Evolutionary conservation across 2,888 invertebrate genomes (phyloP), one percentile per base, ranked within the genome.

Genomic region (Ornithoptera priamus): DNA sequence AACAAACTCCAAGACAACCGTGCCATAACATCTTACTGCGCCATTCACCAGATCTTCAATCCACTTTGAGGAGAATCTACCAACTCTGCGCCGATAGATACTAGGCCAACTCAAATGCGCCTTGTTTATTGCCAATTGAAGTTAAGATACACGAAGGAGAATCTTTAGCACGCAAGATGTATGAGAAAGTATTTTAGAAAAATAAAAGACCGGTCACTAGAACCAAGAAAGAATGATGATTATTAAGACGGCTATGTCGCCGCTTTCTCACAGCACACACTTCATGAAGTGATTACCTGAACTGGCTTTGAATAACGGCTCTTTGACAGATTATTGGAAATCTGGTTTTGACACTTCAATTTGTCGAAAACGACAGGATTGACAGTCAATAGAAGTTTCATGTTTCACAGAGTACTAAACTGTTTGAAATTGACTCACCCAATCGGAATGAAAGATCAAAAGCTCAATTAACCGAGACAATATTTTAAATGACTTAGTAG

Each of bases 261-360:
- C 57, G 20, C 20, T 57, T 57, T 20, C 22, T 20, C 18, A 57
- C 10, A n/a, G 8, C 56, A 20, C 24, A 46, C 30, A 58, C 15
- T 63, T 24, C 56, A 56, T n/a, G 36, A 50, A 63, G 56, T 64
- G 20, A 39, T 70, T 66, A 70, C 70, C 70, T 66, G 53, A 63
- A 62, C 62, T 20, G 15, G 12, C 36, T 62, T 46, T 53, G 62
- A 59, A 42, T 62, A 62, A 58, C 46, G 39, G 62, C 70, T 53
- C 66, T 69, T 66, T 70, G 70, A 70, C 66, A 70, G 59, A 66
- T 66, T 70, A 66, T 66, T 62, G 66, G 58, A 53, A 39, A 46
- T 36, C 66, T 70, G 70, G 18, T 18, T 58, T 66, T 62, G 70
- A 66, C 70, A 70, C 66, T 63, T 66, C 70, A 70, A 70, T 70